Evolutionary conservation across 2,888 invertebrate species (phyloP), one percentile per base, ranked within the genome.

Genomic region (Drosophila buzzatii): DNA sequence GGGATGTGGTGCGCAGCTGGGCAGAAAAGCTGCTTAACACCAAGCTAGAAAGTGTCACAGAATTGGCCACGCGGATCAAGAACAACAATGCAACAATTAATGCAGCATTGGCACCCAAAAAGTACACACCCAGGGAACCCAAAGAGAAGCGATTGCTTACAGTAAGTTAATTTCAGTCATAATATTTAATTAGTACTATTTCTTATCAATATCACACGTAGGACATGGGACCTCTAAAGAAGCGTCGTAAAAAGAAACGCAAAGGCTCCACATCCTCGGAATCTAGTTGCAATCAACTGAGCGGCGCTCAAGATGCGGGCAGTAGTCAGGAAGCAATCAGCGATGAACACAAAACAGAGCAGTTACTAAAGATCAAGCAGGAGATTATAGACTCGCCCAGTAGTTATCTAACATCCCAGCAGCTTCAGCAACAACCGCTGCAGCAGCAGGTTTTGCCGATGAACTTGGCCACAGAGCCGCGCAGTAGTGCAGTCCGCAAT

Each of bases 51-150:
- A 91, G 81, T 47, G 73, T 92, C 0, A 85, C 91, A 31, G 92
- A 93, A 33, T 79, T 93, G 58, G 93, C 93, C 16, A 73, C 79
- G 12, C 92, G 92, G 16, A 91, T 91, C 33, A 90, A 75, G 76
- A 89, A 72, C 75, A 91, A 77, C 75, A 86, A 73, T 70, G 78
- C 76, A n/a, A 59, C 69, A n/a, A 72, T 91, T 45, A 73, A 58
- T 60, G 56, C 53, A 9, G 60, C 60, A 7, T 10, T 66, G 27
- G 61, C 70, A 16, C 63, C 96, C 86, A 94, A 95, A 76, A 96
- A 96, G 92, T 93, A 96, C 65, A 95, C 96, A 73, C 95, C 96
- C 89, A 94, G 95, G 76, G 96, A 95, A 91, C 94, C 95, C 35
- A 94, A 95, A 94, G 95, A 91, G 94, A 96, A 93, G 94, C 86